phyloP scores from a whole-genome alignment of 2,113 vertebrate species.

The Propithecus coquereli region DNA sequence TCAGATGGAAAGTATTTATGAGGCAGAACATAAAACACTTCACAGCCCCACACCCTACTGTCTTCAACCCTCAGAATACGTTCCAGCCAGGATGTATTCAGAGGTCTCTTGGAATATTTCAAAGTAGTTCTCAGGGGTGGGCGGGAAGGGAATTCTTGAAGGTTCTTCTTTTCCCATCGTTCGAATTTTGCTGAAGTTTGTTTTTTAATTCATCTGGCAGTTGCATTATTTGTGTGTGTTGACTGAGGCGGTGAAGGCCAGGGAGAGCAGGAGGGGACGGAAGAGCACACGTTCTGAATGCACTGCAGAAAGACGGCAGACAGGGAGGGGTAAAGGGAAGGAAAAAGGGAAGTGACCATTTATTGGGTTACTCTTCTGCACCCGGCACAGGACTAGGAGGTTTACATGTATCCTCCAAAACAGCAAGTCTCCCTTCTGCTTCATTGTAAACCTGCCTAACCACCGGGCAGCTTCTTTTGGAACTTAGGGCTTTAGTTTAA shows the following conservation, averaged over 20 bases:
- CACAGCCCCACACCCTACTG: background rate
- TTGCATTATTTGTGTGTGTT: background rate
- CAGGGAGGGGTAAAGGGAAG: background rate
- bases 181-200: conserved; percentile 57
- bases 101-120: conserved; percentile 52
- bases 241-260: background rate
- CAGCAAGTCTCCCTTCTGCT: background rate
- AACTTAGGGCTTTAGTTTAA: background rate
- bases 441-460: background rate
- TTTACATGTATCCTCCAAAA: background rate
- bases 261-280: background rate
- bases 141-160: conserved; percentile 25
- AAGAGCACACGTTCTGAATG: background rate
- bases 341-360: background rate
- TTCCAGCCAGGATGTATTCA: conserved; percentile 54
- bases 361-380: background rate
- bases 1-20: conserved; percentile 62
- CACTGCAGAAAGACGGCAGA: background rate
- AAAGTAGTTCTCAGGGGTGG: conserved; percentile 45
- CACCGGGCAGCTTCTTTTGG: background rate
- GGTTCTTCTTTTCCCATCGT: conserved; percentile 47
- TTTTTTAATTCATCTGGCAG: conserved; percentile 33
- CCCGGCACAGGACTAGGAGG: background rate
- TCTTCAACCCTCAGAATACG: conserved; percentile 42
- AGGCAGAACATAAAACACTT: conserved; percentile 52